Conservation (phyloP, 2,888 invertebrate species). For the Argyra leucocephala region DNA sequence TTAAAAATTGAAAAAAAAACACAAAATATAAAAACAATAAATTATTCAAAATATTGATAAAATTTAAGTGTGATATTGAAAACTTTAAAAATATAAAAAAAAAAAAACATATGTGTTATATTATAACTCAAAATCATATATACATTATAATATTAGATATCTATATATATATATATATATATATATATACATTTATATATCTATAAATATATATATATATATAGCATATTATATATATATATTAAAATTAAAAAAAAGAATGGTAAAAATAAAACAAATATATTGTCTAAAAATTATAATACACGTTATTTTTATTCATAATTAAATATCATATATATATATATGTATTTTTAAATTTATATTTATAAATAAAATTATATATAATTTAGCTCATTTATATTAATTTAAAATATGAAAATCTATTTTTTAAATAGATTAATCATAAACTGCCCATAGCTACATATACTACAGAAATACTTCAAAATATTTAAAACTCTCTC, state of each 20-base stretch:
- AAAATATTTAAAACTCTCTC: no score
- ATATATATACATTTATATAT: not conserved
- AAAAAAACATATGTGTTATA: not conserved
- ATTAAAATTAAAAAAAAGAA: not conserved
- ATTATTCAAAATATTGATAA: not conserved
- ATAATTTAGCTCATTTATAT: no score
- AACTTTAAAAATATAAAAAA: not conserved
- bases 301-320: not conserved
- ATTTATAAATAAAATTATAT: no score
- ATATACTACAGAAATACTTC: no score
- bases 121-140: not conserved
- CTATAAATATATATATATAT: not conserved
- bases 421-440: no score
- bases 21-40: no score
- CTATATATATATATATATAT: not conserved
- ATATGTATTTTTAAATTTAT: no score
- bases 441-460: no score
- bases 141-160: not conserved
- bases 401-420: no score
- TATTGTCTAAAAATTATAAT: not conserved
- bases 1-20: not conserved
- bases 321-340: no score
- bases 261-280: not conserved
- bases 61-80: constrained; percentile 6
- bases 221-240: not conserved